Percentiles rank a stretch among this genome's conserved stretches.
Evolutionary conservation across 2,113 vertebrate species (phyloP).

Genomic region (Megaleporinus macrocephalus): DNA sequence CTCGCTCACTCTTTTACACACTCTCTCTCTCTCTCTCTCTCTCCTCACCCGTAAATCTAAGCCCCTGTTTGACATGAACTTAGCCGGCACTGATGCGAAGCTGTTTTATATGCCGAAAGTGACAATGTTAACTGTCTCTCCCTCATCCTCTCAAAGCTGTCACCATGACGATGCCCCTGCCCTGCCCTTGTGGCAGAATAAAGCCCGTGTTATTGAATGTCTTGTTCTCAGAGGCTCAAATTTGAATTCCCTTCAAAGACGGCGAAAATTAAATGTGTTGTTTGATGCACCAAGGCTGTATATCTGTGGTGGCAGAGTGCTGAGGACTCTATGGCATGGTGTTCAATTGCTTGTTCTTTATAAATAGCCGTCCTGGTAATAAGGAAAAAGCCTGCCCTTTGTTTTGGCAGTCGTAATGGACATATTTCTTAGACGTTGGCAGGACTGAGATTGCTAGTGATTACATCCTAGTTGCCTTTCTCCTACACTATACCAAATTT

Average conservation of each 20-base stretch:
- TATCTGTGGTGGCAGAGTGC: neutral
- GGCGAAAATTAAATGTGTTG: slow-evolving; percentile 33
- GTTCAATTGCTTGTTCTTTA: neutral
- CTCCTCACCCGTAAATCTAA: slow-evolving; percentile 43
- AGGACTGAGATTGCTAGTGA: neutral
- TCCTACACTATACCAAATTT: neutral
- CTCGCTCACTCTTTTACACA: neutral
- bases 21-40: neutral
- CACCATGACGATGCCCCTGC: slow-evolving; percentile 70
- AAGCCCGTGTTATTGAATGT: slow-evolving; percentile 54
- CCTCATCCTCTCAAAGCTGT: slow-evolving; percentile 60
- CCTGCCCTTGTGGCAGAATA: slow-evolving; percentile 54
- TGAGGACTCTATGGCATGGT: neutral
- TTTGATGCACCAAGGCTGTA: neutral
- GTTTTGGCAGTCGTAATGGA: neutral
- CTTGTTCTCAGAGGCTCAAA: slow-evolving; percentile 55
- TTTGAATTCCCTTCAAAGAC: slow-evolving; percentile 60
- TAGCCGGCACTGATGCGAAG: slow-evolving; percentile 44
- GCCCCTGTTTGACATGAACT: slow-evolving; percentile 59
- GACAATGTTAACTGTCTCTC: slow-evolving; percentile 56
- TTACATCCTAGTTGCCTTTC: neutral
- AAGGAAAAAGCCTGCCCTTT: neutral
- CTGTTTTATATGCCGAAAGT: slow-evolving; percentile 50
- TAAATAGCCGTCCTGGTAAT: neutral
- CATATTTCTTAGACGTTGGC: neutral